Conservation (phyloP, 2,888 invertebrate genomes). For the Plebejus anna region DNA sequence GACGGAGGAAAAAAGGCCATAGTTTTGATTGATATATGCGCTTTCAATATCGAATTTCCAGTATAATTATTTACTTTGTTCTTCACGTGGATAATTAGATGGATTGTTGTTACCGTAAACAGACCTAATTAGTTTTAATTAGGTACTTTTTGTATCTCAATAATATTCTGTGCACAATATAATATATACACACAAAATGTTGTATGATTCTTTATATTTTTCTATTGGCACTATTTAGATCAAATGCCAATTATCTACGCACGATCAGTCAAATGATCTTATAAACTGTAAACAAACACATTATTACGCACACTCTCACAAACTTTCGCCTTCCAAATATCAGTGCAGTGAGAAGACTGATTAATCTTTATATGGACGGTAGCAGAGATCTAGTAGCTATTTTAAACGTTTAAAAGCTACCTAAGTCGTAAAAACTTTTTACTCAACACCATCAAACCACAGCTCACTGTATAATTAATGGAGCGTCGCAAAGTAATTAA, state of each 20-base stretch:
- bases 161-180: too few species aligned
- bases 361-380: neutral
- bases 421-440: constrained; percentile 30
- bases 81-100: neutral
- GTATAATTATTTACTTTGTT: constrained; percentile 7
- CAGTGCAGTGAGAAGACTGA: neutral
- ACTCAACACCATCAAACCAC: constrained; percentile 47
- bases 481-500: constrained; percentile 64
- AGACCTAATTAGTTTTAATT: neutral
- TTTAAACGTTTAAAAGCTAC: neutral
- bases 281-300: too few species aligned
- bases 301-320: too few species aligned
- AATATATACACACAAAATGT: too few species aligned
- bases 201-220: too few species aligned
- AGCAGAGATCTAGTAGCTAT: neutral
- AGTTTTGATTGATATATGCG: constrained; percentile 8
- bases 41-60: neutral
- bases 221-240: too few species aligned
- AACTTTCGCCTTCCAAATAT: too few species aligned
- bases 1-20: constrained; percentile 12
- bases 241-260: too few species aligned
- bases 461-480: constrained; percentile 66
- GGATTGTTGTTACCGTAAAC: neutral
- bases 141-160: too few species aligned
- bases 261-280: too few species aligned